Evolutionary conservation across 2,113 vertebrate genomes (phyloP).

Genomic region (Labrus mixtus): DNA sequence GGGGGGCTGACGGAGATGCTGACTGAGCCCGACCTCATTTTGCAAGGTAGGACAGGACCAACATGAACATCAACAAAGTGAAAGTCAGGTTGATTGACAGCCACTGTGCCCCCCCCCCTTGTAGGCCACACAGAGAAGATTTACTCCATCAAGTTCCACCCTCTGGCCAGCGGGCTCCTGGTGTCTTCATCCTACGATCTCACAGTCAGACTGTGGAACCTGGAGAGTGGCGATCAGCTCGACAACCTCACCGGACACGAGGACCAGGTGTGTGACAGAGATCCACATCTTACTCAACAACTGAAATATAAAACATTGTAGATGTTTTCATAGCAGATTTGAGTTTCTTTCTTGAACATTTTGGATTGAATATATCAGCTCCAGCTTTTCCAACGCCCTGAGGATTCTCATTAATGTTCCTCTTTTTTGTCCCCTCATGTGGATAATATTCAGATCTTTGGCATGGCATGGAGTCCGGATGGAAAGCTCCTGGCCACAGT

Average conservation of each 20-base stretch:
- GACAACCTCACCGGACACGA: conserved; percentile 88
- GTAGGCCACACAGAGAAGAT: conserved; percentile 96
- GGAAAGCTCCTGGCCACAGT: conserved; percentile 91
- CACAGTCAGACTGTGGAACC: conserved; percentile 90
- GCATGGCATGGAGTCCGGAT: conserved; percentile 92
- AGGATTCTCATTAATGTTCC: not conserved
- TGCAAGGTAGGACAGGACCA: conserved; percentile 85
- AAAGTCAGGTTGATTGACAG: not conserved
- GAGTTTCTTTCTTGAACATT: not conserved
- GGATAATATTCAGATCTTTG: conserved; percentile 87
- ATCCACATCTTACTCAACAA: not conserved
- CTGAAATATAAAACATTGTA: not conserved
- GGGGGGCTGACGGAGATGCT: conserved; percentile 88
- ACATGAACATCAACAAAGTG: not conserved
- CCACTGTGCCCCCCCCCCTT: conserved; percentile 6
- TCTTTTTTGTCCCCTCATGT: not conserved
- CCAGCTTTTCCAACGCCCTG: too few species aligned
- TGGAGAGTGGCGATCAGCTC: conserved; percentile 78
- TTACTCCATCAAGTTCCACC: conserved; percentile 94
- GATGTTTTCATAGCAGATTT: not conserved
- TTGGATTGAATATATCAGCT: not conserved
- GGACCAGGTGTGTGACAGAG: conserved; percentile 88
- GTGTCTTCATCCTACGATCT: conserved; percentile 96
- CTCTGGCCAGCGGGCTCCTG: conserved; percentile 87
- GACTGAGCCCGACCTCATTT: conserved; percentile 85